These are phyloP conservation scores for Dendrocopos noguchii DNA, from an alignment of 2,113 vertebrate species.

Conservation along the genomic window DNA sequence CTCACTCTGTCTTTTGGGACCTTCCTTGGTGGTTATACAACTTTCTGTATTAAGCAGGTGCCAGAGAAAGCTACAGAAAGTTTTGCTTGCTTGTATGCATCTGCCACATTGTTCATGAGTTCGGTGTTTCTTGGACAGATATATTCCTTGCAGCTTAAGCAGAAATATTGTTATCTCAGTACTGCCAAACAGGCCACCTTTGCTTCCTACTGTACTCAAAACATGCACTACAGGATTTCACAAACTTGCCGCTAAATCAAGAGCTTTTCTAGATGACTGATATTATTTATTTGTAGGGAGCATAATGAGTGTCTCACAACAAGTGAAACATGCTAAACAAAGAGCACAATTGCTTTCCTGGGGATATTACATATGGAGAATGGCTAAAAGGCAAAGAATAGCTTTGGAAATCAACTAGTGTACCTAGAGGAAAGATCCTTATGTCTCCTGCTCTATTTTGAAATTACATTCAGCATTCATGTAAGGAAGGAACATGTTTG, in stretches of 20 bases:
- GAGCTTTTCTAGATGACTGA: neutral
- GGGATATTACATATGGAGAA: neutral
- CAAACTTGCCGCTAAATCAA: neutral
- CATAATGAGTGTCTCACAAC: neutral
- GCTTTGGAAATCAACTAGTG: neutral
- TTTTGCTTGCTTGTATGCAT: neutral
- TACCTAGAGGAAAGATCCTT: neutral
- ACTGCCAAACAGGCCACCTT: neutral
- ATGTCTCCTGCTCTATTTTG: constrained; percentile 36
- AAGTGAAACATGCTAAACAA: neutral
- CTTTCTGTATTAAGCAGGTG: neutral
- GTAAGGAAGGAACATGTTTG: constrained; percentile 48
- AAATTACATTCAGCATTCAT: constrained; percentile 53
- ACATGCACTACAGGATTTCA: neutral
- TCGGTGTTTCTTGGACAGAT: neutral
- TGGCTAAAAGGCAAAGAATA: neutral
- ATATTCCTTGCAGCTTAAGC: neutral
- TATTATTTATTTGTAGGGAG: neutral
- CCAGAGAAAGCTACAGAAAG: neutral
- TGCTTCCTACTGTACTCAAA: neutral
- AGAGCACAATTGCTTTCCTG: neutral
- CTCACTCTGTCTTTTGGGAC: neutral
- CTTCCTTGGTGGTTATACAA: neutral
- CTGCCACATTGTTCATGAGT: neutral
- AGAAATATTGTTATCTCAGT: neutral